A percentile compares a stretch with the other conserved stretches of the same genome.
phyloP scores from a whole-genome alignment of 2,113 vertebrate species.

The Halcyon malimbica region DNA sequence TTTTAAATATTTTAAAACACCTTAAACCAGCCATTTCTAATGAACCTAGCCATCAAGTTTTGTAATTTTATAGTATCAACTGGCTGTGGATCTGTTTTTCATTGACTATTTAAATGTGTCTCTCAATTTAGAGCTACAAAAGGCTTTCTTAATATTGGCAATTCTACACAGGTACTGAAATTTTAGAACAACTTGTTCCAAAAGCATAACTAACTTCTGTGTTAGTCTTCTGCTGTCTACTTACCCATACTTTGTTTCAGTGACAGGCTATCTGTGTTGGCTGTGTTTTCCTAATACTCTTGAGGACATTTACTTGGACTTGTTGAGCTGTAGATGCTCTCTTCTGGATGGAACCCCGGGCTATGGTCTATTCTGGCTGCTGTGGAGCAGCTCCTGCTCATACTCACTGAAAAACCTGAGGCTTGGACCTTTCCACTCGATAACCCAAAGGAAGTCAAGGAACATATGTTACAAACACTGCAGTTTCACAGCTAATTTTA shows the following conservation, averaged over 20 bases:
- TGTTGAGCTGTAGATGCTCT: neutral
- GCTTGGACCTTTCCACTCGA: neutral
- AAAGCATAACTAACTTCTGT: neutral
- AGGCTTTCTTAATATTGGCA: neutral
- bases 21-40: neutral
- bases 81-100: neutral
- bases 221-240: neutral
- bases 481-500: neutral
- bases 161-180: neutral
- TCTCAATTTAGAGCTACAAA: neutral
- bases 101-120: neutral
- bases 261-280: neutral
- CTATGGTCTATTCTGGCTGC: neutral
- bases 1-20: neutral
- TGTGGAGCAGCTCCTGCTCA: neutral
- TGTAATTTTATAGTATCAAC: neutral
- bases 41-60: neutral
- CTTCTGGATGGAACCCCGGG: neutral
- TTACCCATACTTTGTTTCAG: neutral
- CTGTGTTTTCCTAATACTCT: neutral
- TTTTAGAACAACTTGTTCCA: neutral
- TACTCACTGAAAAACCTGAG: neutral
- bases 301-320: neutral
- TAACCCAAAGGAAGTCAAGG: neutral
- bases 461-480: fast-evolving